phyloP scores from a whole-genome alignment of 2,888 invertebrate species.

The Chloroclysta siterata region DNA sequence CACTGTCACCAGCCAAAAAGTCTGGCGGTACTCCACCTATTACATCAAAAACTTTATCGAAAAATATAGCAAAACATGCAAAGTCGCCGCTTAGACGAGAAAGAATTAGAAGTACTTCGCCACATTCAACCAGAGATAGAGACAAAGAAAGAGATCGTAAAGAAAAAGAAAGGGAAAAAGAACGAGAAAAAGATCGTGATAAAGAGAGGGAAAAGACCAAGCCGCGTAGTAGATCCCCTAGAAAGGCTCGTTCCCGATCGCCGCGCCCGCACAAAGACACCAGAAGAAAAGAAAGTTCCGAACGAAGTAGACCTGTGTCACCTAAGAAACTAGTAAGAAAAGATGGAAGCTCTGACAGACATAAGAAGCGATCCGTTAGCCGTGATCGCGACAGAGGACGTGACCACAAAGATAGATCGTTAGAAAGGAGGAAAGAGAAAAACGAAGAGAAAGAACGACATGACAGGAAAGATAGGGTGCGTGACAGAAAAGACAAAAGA shows the following conservation, averaged over 20 bases:
- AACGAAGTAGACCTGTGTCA: conserved; percentile 78
- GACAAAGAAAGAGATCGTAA: conserved; percentile 81
- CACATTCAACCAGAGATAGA: conserved; percentile 73
- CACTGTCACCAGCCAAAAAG: conserved; percentile 80
- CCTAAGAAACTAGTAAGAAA: conserved; percentile 75
- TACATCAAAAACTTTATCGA: conserved; percentile 71
- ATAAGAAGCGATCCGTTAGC: conserved; percentile 70
- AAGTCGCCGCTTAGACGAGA: conserved; percentile 79
- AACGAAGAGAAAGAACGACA: conserved; percentile 85
- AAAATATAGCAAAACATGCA: conserved; percentile 68
- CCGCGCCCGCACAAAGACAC: conserved; percentile 78
- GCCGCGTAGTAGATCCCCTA: conserved; percentile 78
- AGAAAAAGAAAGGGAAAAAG: conserved; percentile 75
- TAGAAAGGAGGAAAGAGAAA: conserved; percentile 81
- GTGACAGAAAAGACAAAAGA: conserved; percentile 85
- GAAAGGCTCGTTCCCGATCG: conserved; percentile 77
- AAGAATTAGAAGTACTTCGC: conserved; percentile 73
- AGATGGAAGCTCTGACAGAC: conserved; percentile 73
- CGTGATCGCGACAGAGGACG: conserved; percentile 83
- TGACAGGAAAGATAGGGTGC: conserved; percentile 89
- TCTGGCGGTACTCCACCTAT: conserved; percentile 82
- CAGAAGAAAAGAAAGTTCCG: conserved; percentile 77
- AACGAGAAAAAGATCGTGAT: conserved; percentile 78
- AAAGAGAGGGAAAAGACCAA: conserved; percentile 81
- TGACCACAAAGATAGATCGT: conserved; percentile 78